Conservation (phyloP, 2,797 vertebrate genomes). For the Loriculus beryllinus region DNA sequence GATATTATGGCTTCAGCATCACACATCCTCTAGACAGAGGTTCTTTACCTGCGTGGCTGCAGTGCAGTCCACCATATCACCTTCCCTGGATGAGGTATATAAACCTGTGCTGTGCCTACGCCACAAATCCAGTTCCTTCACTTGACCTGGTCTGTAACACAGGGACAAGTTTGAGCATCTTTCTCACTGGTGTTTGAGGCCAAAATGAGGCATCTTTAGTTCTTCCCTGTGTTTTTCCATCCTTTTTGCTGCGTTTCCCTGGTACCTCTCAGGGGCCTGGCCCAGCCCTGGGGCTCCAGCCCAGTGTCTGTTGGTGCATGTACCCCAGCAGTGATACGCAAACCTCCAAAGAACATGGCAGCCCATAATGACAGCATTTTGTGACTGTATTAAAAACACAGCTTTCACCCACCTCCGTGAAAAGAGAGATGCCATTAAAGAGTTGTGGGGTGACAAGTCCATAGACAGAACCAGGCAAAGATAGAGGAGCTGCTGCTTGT, state of each 20-base stretch:
- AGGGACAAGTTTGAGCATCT: not conserved
- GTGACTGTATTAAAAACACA: not conserved
- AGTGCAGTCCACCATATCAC: not conserved
- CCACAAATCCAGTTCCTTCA: not conserved
- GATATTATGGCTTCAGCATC: not conserved
- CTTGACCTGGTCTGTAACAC: not conserved
- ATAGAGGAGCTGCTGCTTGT: not conserved
- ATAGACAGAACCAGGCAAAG: not conserved
- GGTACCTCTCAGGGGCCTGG: not conserved
- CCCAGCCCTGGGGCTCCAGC: rapidly evolving
- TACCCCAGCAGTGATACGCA: not conserved
- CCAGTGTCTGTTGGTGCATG: rapidly evolving
- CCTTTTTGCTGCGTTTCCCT: not conserved
- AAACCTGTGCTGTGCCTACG: not conserved
- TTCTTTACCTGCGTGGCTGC: not conserved
- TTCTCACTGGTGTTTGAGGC: not conserved
- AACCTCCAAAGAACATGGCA: not conserved
- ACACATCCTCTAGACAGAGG: rapidly evolving
- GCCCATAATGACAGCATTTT: rapidly evolving
- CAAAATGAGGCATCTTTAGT: not conserved
- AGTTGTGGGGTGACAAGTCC: not conserved
- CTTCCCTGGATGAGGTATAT: not conserved
- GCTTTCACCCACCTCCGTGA: not conserved
- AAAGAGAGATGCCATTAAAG: not conserved
- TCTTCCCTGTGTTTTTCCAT: not conserved